Evolutionary conservation across 2,797 vertebrate genomes (phyloP).

Genomic region (Remorina albescens): DNA sequence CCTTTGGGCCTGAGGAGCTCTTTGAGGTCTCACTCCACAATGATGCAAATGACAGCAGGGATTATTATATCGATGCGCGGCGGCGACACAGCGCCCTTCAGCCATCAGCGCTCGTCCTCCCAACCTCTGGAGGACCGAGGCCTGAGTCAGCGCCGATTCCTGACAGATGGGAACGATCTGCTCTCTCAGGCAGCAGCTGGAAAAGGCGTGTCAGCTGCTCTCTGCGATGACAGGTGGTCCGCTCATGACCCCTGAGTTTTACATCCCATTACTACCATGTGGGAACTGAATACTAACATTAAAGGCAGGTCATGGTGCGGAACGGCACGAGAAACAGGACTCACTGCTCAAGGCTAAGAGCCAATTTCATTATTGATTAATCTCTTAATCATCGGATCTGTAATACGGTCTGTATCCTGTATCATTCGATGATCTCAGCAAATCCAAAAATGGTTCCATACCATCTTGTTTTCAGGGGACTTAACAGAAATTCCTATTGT

Average conservation of each 20-base stretch:
- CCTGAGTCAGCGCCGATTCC: constrained; percentile 39
- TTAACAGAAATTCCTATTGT: too few species aligned
- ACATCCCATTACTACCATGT: background rate
- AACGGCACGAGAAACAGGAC: background rate
- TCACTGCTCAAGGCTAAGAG: too few species aligned
- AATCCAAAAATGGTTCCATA: background rate
- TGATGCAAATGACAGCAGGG: background rate
- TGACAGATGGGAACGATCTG: constrained; percentile 45
- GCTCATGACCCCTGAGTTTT: background rate
- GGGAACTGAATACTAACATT: background rate
- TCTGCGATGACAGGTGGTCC: background rate
- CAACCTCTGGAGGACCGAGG: constrained; percentile 33
- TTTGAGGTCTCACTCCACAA: background rate
- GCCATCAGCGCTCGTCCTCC: constrained; percentile 25
- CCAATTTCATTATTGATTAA: background rate
- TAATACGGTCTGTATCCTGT: too few species aligned
- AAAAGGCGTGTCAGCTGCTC: background rate
- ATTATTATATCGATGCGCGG: constrained; percentile 23
- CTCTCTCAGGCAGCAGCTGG: constrained; percentile 38
- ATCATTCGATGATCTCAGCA: background rate
- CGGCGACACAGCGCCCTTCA: constrained; percentile 44
- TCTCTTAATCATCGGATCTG: background rate
- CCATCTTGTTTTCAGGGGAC: too few species aligned
- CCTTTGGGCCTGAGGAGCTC: background rate
- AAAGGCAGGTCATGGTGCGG: background rate